phyloP scores from a whole-genome alignment of 2,888 invertebrate genomes.

The Dugesia japonica region DNA sequence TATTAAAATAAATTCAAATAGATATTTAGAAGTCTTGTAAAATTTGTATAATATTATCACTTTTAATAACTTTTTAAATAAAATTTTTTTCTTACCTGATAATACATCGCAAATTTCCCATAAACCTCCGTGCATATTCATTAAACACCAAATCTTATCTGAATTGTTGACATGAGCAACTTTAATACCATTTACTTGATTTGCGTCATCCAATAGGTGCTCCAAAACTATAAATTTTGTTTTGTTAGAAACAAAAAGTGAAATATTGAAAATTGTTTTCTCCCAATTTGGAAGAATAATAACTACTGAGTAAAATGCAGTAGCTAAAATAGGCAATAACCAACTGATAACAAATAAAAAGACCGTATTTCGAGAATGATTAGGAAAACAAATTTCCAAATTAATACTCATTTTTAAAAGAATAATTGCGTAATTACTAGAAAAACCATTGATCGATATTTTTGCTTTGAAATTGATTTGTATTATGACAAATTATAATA shows the following conservation, averaged over 20 bases:
- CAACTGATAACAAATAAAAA: neutral
- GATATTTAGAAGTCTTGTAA: too few species aligned
- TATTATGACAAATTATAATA: neutral
- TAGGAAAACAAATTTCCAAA: constrained; percentile 10
- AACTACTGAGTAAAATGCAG: neutral
- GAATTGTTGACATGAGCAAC: neutral
- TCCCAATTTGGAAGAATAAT: constrained; percentile 11
- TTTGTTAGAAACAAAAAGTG: neutral
- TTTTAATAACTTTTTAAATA: too few species aligned
- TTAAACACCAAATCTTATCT: constrained; percentile 3
- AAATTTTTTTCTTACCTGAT: neutral
- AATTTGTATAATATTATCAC: too few species aligned
- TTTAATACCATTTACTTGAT: constrained; percentile 1
- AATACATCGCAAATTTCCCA: constrained; percentile 21
- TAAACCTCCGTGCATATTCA: neutral
- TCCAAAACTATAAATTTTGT: neutral
- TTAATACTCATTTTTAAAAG: neutral
- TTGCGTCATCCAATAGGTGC: neutral
- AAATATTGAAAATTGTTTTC: constrained; percentile 5
- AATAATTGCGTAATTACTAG: neutral
- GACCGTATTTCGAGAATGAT: neutral
- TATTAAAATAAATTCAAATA: too few species aligned
- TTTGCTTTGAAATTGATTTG: neutral
- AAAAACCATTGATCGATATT: neutral
- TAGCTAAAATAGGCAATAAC: neutral